Evolutionary conservation across 1,140 invertebrate genomes (phyloP), one percentile per base, ranked within the genome.

Genomic region (Eumeta japonica): DNA sequence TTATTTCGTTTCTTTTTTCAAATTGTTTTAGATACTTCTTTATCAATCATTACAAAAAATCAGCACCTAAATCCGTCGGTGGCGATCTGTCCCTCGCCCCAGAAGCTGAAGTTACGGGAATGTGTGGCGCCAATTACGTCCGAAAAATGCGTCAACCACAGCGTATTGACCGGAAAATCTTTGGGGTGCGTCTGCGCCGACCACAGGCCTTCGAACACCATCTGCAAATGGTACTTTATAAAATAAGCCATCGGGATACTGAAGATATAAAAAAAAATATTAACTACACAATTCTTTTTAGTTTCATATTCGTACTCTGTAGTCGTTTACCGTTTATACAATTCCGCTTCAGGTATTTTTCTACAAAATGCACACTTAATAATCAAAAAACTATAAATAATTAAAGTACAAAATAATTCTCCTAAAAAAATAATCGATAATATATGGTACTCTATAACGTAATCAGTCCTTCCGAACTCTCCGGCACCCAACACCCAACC

Each of bases 61-160:
- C 16, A 14, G 52, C 92, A 89, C 50, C 90, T 86, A 39, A 99
- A 88, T 10, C 95, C 97, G 56, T 94, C 90, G 0, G 88, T 89
- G 4, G 97, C 90, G 39, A 88, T 82, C 32, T 88, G 85, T 16
- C 94, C 93, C 54, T 93, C 89, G 7, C 91, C 88, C 96, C 96
- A 99, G 54, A 99, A 92, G 9, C 84, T 83, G 60, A 94, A 99
- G 55, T 92, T 89, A 0, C 82, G 79, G 29, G 87, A 87, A 59
- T 99, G 97, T 0, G 91, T 90, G 3, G 94, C 96, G 0, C 97
- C 97, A 47, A 99, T 92, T 15, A 99, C 82, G 71, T 99, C 96
- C 9, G 94, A 98, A 76, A 99, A 99, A 68, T 99, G 96, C 0
- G 95, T 94, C 45, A 97, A 73, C 86, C 90, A 94, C 12, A 83